Evolutionary conservation across 2,888 invertebrate genomes (phyloP), one percentile per base, ranked within the genome.

Genomic region (Coenonympha glycerion): DNA sequence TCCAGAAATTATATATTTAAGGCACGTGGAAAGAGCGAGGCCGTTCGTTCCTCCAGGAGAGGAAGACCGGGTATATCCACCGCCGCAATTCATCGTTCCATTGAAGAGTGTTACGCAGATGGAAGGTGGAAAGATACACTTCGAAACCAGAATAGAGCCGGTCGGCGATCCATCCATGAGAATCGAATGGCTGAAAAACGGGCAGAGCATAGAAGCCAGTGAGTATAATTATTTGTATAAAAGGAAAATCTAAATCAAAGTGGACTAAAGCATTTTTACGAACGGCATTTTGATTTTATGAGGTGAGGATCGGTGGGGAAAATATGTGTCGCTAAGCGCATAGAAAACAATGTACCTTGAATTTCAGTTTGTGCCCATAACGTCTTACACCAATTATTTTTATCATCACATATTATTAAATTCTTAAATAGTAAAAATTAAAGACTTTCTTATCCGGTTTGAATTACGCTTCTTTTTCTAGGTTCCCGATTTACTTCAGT

Each of bases 131-230:
- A 92, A 95, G 74, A 92, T 96, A 70, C 97, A 98, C 88, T 97
- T 99, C 89, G 98, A 99, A 89, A 98, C 97, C 75, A 93, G 97
- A 82, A 95, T 98, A 84, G 95, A 96, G 85, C 98, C 98, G 63
- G 95, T 97, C 71, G 97, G 97, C 62, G 98, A 99, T 85, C 97
- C 98, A 59, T 94, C 93, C 44, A 96, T 98, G 96, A 92, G 92
- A 71, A 95, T 98, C 65, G 97, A 98, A 87, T 99, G 98, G 98
- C 95, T 92, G 75, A 91, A 94, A 71, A 96, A 98, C 82, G 97
- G 96, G 68, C 91, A 92, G 87, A 93, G 95, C 71, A 90, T 98
- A 68, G 92, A 93, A 90, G 96, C 96, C 73, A 96, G 97, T 97
- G 87, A 90, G 94, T n/a, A n/a, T n/a, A n/a, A n/a, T n/a, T n/a